Percentiles rank a stretch among this genome's conserved stretches.
Evolutionary conservation across 1,140 invertebrate genomes (phyloP).

Genomic region (Nilaparvata lugens): DNA sequence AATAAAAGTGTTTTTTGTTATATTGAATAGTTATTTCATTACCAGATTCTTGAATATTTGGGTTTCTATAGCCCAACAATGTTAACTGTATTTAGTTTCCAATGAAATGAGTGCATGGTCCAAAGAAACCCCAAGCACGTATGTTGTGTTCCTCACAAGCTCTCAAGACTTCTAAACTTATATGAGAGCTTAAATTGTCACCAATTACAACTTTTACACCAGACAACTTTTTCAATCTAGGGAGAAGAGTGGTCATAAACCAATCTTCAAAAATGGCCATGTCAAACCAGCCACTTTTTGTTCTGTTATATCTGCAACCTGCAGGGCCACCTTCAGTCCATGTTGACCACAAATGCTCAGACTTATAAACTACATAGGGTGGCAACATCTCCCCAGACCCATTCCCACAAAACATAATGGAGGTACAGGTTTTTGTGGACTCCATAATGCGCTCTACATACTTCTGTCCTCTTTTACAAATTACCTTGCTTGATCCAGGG

Average conservation of each 20-base stretch:
- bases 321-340: constrained; percentile 32
- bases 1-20: too few relatives aligned
- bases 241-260: constrained; percentile 28
- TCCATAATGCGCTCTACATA: constrained; percentile 16
- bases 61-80: too few relatives aligned
- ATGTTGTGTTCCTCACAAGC: constrained; percentile 31
- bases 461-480: constrained; percentile 16
- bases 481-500: constrained; percentile 25
- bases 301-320: constrained; percentile 31
- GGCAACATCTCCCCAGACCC: constrained; percentile 23
- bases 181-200: constrained; percentile 35
- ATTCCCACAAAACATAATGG: constrained; percentile 17
- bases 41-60: too few relatives aligned
- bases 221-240: constrained; percentile 24
- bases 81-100: too few relatives aligned
- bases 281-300: constrained; percentile 33
- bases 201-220: constrained; percentile 31
- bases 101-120: too few relatives aligned
- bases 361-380: constrained; percentile 33
- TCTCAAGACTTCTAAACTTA: constrained; percentile 29
- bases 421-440: constrained; percentile 12
- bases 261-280: constrained; percentile 32
- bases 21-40: too few relatives aligned
- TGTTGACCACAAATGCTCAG: constrained; percentile 29
- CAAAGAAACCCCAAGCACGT: too few relatives aligned